A percentile compares a stretch with the other conserved stretches of the same genome.
phyloP scores from a whole-genome alignment of 1,140 invertebrate genomes.

The Eubasilissa regina region DNA sequence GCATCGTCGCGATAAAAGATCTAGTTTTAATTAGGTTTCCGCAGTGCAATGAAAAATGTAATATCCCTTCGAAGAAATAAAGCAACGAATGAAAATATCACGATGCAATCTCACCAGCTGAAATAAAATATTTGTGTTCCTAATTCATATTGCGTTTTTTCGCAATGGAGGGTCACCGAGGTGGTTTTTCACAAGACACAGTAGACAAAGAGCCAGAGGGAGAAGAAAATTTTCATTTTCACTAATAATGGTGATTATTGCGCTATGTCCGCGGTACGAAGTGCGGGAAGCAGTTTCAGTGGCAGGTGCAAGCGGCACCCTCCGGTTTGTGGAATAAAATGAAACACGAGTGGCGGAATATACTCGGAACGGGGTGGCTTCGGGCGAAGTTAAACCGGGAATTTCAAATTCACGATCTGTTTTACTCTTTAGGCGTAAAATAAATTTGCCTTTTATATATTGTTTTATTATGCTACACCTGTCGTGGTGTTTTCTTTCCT shows the following conservation, averaged over 20 bases:
- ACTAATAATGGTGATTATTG: conserved; percentile 57
- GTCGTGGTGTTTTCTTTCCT: background rate
- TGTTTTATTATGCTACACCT: conserved; percentile 30
- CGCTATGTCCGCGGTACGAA: conserved; percentile 45
- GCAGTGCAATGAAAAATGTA: background rate
- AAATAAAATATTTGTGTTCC: conserved; percentile 39
- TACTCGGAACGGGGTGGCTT: conserved; percentile 1
- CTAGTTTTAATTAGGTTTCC: too few relatives aligned
- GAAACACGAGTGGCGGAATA: conserved; percentile 33
- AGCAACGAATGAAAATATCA: background rate
- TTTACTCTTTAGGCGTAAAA: conserved; percentile 32
- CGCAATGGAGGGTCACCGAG: background rate
- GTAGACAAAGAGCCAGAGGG: conserved; percentile 31
- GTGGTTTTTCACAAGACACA: conserved; percentile 3
- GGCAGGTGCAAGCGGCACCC: conserved; percentile 53
- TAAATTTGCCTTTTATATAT: conserved; percentile 33
- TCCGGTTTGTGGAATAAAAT: conserved; percentile 34
- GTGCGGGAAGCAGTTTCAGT: conserved; percentile 37
- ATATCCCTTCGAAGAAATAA: background rate
- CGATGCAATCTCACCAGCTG: background rate
- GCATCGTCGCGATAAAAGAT: too few relatives aligned
- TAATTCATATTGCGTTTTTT: conserved; percentile 43
- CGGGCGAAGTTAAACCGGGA: background rate
- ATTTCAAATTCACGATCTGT: conserved; percentile 23
- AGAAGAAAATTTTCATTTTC: conserved; percentile 52